Conservation (phyloP, 2,888 invertebrate genomes). For the Philonicus albiceps region DNA sequence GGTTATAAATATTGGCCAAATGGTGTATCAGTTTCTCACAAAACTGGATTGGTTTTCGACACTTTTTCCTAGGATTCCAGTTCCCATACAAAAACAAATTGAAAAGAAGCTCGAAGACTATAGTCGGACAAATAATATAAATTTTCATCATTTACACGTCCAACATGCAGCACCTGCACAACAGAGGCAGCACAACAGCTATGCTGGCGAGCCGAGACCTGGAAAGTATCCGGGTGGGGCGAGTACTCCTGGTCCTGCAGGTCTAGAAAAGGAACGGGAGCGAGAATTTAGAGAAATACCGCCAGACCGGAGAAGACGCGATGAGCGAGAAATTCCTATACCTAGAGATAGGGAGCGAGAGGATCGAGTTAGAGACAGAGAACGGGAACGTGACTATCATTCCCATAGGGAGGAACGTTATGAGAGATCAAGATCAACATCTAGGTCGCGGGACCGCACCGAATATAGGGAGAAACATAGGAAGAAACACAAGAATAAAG, state of each 20-base stretch:
- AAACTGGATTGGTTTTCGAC: constrained; percentile 99
- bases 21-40: constrained; percentile 89
- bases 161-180: not conserved
- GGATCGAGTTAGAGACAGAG: not conserved
- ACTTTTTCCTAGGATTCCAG: constrained; percentile 97
- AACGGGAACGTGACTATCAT: constrained; percentile 51
- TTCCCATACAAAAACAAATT: constrained; percentile 93
- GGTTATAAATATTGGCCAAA: constrained; percentile 87
- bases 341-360: constrained; percentile 43
- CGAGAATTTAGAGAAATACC: constrained; percentile 48
- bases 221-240: constrained; percentile 40
- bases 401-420: constrained; percentile 51
- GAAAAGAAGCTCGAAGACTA: constrained; percentile 77
- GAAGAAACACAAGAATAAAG: constrained; percentile 53
- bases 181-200: not conserved
- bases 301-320: constrained; percentile 44
- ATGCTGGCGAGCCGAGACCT: constrained; percentile 17
- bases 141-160: constrained; percentile 52
- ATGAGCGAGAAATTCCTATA: constrained; percentile 48
- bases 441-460: constrained; percentile 52
- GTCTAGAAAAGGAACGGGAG: constrained; percentile 53
- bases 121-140: constrained; percentile 65
- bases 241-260: constrained; percentile 34
- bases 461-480: constrained; percentile 61
- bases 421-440: constrained; percentile 53